Conservation (phyloP, 2,888 invertebrate genomes). For the Heliconius aoede region DNA sequence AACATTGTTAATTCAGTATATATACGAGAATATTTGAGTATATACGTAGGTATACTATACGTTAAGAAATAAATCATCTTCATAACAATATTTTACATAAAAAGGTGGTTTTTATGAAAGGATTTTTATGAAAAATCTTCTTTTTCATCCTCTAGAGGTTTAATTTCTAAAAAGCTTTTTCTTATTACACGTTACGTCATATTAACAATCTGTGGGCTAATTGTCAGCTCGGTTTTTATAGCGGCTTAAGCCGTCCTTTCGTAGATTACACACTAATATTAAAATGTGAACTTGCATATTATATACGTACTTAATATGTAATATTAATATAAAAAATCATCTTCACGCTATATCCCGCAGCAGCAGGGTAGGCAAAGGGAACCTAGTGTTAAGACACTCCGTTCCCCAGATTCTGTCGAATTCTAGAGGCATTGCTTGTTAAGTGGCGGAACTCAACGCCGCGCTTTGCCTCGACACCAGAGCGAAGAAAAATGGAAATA, state of each 20-base stretch:
- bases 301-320: not conserved
- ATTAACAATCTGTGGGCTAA: constrained; percentile 16
- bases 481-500: too few relatives aligned
- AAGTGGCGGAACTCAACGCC: too few relatives aligned
- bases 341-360: too few relatives aligned
- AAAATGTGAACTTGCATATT: not conserved
- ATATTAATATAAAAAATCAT: too few relatives aligned
- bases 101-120: not conserved
- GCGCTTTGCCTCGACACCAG: too few relatives aligned
- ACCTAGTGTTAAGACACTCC: too few relatives aligned
- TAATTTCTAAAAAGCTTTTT: constrained; percentile 12
- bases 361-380: too few relatives aligned
- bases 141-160: not conserved
- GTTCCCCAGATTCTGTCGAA: too few relatives aligned
- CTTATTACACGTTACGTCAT: constrained; percentile 8
- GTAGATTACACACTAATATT: not conserved
- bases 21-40: too few relatives aligned
- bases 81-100: not conserved
- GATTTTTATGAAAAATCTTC: not conserved
- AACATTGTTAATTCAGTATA: too few relatives aligned
- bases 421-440: too few relatives aligned
- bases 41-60: not conserved
- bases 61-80: not conserved
- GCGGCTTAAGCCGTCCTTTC: constrained; percentile 4
- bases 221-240: constrained; percentile 8